Conservation (phyloP, 2,888 invertebrate species). For the Unio pictorum region DNA sequence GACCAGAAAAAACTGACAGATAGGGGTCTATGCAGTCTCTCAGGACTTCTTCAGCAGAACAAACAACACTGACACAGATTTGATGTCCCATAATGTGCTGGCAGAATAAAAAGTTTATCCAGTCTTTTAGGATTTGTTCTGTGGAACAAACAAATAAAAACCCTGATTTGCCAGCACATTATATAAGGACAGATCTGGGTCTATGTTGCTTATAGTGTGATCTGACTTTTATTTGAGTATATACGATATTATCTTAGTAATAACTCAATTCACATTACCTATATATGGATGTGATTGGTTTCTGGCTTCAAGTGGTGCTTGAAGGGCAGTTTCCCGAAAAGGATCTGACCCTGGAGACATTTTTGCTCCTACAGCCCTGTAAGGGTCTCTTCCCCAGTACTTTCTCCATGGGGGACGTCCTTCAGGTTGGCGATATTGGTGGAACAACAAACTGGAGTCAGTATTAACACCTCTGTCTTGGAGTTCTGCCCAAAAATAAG, state of each 20-base stretch:
- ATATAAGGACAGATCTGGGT: too few species aligned
- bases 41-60: too few species aligned
- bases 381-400: conserved; percentile 65
- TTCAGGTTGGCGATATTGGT: conserved; percentile 27
- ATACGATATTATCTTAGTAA: background rate
- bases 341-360: conserved; percentile 25
- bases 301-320: conserved; percentile 59
- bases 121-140: too few species aligned
- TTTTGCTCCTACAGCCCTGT: conserved; percentile 41
- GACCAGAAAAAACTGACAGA: too few species aligned
- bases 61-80: too few species aligned
- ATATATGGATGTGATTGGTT: conserved; percentile 40
- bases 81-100: too few species aligned
- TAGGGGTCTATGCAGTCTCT: too few species aligned
- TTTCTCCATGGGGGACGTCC: conserved; percentile 53
- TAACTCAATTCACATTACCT: conserved; percentile 27
- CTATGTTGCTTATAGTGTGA: too few species aligned
- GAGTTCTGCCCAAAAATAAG: background rate
- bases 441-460: conserved; percentile 47
- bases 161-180: too few species aligned
- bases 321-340: conserved; percentile 59
- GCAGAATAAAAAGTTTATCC: too few species aligned
- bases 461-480: conserved; percentile 40
- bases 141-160: too few species aligned
- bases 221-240: too few species aligned